These are phyloP conservation scores for Blastobasis lacticolella DNA, from an alignment of 2,888 invertebrate species.

Conservation along the genomic window DNA sequence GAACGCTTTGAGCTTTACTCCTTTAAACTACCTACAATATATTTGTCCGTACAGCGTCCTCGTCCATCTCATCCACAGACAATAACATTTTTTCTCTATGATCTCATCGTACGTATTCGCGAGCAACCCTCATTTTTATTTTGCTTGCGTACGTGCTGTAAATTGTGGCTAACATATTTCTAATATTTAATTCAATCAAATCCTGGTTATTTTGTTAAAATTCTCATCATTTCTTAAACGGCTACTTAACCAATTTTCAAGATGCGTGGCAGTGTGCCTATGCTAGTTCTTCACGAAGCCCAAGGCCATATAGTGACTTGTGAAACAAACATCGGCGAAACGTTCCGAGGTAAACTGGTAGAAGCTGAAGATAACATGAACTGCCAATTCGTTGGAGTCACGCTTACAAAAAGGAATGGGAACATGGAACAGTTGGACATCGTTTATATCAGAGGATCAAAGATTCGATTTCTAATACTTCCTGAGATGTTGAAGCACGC, in stretches of 20 bases:
- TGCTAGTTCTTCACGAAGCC: constrained; percentile 99
- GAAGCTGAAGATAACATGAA: constrained; percentile 99
- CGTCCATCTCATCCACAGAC: too few species aligned
- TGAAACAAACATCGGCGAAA: constrained; percentile 99
- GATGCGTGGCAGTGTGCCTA: constrained; percentile 99
- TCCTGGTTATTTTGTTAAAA: constrained; percentile 17
- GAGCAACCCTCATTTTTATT: too few species aligned
- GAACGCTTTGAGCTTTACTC: too few species aligned
- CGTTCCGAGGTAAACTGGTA: constrained; percentile 97
- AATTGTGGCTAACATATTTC: too few species aligned
- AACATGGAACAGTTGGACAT: constrained; percentile 95
- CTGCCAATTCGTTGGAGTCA: constrained; percentile 96
- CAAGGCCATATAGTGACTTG: constrained; percentile 99
- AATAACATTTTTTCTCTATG: too few species aligned
- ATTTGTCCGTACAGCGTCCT: too few species aligned
- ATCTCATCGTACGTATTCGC: too few species aligned
- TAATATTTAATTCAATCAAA: constrained; percentile 29
- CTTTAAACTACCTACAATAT: too few species aligned
- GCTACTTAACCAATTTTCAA: constrained; percentile 17
- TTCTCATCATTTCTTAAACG: constrained; percentile 7
- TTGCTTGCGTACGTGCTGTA: too few species aligned
- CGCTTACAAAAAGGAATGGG: constrained; percentile 96
- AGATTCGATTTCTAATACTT: constrained; percentile 96
- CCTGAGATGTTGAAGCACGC: constrained; percentile 99
- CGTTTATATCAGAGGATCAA: constrained; percentile 98